Conservation (phyloP, 2,888 invertebrate genomes). For the Prostheceraeus crozeri region DNA sequence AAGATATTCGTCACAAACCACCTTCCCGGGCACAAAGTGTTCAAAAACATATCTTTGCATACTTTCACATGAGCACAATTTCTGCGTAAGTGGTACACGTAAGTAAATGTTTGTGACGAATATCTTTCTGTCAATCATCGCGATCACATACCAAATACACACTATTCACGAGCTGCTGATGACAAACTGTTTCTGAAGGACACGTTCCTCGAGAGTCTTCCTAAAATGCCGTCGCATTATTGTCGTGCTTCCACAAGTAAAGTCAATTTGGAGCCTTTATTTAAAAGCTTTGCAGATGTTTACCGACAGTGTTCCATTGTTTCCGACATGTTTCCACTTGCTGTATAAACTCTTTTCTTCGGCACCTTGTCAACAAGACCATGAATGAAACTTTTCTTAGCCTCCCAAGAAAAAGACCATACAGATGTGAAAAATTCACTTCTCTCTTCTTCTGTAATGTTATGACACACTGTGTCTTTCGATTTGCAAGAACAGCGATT, state of each 20-base stretch:
- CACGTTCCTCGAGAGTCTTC: constrained; percentile 30
- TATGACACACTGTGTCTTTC: no score
- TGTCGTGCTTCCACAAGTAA: constrained; percentile 38
- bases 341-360: no score
- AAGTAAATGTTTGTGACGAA: not conserved
- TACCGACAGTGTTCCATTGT: no score
- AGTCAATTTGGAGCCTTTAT: constrained; percentile 38
- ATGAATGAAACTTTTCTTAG: no score
- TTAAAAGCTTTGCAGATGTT: constrained; percentile 32
- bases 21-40: constrained; percentile 41
- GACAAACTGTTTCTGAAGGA: constrained; percentile 3
- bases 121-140: constrained; percentile 7
- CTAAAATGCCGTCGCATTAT: constrained; percentile 40
- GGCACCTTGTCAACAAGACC: no score
- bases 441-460: no score
- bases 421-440: no score
- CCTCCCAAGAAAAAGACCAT: no score
- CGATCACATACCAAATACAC: constrained; percentile 9
- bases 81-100: constrained; percentile 5
- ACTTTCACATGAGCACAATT: constrained; percentile 30
- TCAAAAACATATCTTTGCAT: constrained; percentile 42
- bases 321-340: no score
- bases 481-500: no score
- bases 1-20: constrained; percentile 39
- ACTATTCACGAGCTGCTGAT: constrained; percentile 7